A percentile compares a stretch with the other conserved stretches of the same genome.
Evolutionary conservation across 2,888 invertebrate genomes (phyloP).

Genomic region (Eretmocerus hayati): DNA sequence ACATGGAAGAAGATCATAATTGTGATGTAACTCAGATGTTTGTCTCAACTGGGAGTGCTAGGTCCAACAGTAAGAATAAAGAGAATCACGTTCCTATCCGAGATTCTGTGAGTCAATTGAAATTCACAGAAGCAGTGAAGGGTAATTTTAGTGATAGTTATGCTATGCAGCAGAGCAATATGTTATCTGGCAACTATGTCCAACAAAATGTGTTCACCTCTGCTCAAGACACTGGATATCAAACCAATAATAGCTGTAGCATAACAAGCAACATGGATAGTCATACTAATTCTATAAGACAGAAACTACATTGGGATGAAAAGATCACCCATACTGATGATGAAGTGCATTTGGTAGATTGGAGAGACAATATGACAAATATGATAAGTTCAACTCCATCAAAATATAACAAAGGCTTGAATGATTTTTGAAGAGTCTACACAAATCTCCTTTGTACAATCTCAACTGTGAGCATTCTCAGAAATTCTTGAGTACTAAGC

Average conservation of each 20-base stretch:
- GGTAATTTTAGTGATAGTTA: slow-evolving; percentile 29
- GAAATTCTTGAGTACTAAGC: too few relatives aligned
- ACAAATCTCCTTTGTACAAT: too few relatives aligned
- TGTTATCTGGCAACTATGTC: slow-evolving; percentile 28
- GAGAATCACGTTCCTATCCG: slow-evolving; percentile 12
- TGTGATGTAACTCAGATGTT: slow-evolving; percentile 25
- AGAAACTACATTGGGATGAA: slow-evolving; percentile 30
- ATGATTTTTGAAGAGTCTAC: slow-evolving; percentile 14
- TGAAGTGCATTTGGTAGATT: slow-evolving; percentile 31
- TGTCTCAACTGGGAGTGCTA: slow-evolving; percentile 21
- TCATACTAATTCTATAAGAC: slow-evolving; percentile 27
- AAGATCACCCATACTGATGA: slow-evolving; percentile 28
- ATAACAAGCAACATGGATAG: slow-evolving; percentile 29
- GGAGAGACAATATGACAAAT: slow-evolving; percentile 36
- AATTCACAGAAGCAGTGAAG: slow-evolving; percentile 17
- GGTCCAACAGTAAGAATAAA: slow-evolving; percentile 19
- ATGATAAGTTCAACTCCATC: slow-evolving; percentile 42
- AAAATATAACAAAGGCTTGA: slow-evolving; percentile 27
- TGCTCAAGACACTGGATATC: slow-evolving; percentile 42
- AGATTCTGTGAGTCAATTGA: slow-evolving; percentile 18
- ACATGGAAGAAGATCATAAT: slow-evolving; percentile 6
- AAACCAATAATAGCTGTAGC: slow-evolving; percentile 38
- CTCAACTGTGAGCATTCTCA: too few relatives aligned
- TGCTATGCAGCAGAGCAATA: slow-evolving; percentile 28
- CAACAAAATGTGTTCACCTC: slow-evolving; percentile 32